Evolutionary conservation across 2,113 vertebrate genomes (phyloP), one percentile per base, ranked within the genome.

Genomic region (crab-eating macaque (Macaca fascicularis)): DNA sequence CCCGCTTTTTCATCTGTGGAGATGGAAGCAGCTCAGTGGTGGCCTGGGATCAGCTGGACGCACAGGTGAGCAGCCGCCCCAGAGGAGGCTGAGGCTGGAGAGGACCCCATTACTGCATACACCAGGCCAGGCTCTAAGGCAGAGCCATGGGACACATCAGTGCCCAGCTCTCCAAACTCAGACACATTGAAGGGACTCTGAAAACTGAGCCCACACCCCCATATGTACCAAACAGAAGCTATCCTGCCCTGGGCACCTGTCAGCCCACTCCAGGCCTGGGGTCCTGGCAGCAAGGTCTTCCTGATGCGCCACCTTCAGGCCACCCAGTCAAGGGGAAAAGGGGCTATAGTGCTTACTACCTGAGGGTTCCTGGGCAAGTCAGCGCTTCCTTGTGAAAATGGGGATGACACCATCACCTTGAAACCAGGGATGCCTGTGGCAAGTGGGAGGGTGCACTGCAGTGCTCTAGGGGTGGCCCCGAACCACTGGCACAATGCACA

Each of bases 1-100:
- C 99, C 93, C 99, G 98, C 90, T 99, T 99, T 93, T 99, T 99
- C 99, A 99, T 99, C 99, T 99, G 94, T 9, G 1, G 67, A 85
- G 25, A 94, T 2, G 23, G 23, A 20, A 91, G 48, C 93, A 40
- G 61, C 17, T 6, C 20, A 64, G 70, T 57, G 50, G 61, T n/a
- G 7, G 38, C n/a, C 50, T 19, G 6, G 72, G 45, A n/a, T 69
- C 57, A 40, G 32, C 35, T 22, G 23, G 27, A 35, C 0, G 1
- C 43, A 92, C 2, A 61, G n/a, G 17, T 25, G 19, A 84, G 20
- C 17, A 70, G 95, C 16, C 2, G 25, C 2, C 8, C 9, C 22
- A 35, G 5, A 79, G 20, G n/a, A 38, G 38, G n/a, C 52, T 1
- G 40, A 50, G 43, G 40, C 59, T 1, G 43, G 87, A 92, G n/a